A percentile compares a stretch with the other conserved stretches of the same genome.
Evolutionary conservation across 64 coral and sea anemone species (phyloP).

Genomic region (Actinia equina): DNA sequence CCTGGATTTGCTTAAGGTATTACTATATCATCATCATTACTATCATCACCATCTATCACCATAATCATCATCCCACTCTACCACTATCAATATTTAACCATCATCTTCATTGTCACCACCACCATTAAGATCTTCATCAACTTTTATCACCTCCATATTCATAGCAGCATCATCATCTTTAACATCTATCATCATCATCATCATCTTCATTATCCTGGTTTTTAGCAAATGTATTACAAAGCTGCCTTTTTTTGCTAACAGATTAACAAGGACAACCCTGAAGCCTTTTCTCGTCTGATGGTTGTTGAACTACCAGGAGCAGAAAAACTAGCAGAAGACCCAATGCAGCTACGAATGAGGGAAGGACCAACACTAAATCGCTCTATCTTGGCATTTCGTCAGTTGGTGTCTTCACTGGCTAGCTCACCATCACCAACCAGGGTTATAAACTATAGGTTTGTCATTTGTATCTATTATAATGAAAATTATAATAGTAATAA

Average conservation of each 20-base stretch:
- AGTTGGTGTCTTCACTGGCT: conserved; percentile 51
- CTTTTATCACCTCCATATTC: background rate
- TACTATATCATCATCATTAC: background rate
- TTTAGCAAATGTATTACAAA: background rate
- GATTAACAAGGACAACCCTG: conserved; percentile 43
- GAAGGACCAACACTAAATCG: conserved; percentile 77
- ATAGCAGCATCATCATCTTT: background rate
- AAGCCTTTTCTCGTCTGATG: conserved; percentile 49
- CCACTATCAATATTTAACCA: background rate
- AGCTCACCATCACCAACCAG: conserved; percentile 38
- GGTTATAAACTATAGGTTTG: conserved; percentile 59
- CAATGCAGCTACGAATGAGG: conserved; percentile 78
- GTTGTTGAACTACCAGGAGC: conserved; percentile 82
- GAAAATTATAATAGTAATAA: too few relatives aligned
- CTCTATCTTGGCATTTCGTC: conserved; percentile 51
- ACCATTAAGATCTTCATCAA: background rate
- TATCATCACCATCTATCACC: background rate
- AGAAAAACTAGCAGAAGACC: conserved; percentile 79
- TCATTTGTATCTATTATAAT: background rate
- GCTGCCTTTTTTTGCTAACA: background rate
- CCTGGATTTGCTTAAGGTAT: conserved; percentile 69
- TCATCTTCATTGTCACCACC: background rate
- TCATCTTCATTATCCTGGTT: background rate
- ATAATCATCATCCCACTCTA: background rate
- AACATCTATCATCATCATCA: background rate